A percentile compares a stretch with the other conserved stretches of the same genome.
These are phyloP conservation scores for Sericinus montela DNA, from an alignment of 2,888 invertebrate genomes.

Conservation along the genomic window DNA sequence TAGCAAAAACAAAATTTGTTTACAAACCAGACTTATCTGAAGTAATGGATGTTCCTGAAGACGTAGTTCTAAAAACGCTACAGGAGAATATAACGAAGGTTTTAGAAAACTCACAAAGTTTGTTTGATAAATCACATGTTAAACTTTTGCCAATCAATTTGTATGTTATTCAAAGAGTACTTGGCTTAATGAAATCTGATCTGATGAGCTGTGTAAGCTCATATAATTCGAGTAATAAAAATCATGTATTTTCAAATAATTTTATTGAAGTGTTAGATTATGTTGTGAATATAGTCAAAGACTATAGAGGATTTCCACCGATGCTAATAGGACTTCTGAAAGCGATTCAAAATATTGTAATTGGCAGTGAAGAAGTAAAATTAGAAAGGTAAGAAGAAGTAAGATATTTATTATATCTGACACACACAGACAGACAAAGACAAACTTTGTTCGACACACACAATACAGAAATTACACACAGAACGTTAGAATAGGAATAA, in stretches of 20 bases:
- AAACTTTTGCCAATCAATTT: slow-evolving; percentile 79
- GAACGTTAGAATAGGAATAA: no score
- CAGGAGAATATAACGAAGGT: slow-evolving; percentile 37
- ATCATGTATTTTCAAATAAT: slow-evolving; percentile 12
- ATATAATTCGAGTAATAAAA: slow-evolving; percentile 17
- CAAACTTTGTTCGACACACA: no score
- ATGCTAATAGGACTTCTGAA: slow-evolving; percentile 48
- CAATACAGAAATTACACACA: no score
- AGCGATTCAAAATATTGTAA: slow-evolving; percentile 36
- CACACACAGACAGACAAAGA: no score
- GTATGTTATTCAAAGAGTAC: slow-evolving; percentile 64
- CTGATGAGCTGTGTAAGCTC: slow-evolving; percentile 23
- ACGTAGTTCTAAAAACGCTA: slow-evolving; percentile 30
- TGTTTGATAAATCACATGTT: slow-evolving; percentile 30
- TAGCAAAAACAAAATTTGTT: slow-evolving; percentile 35
- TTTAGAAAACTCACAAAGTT: slow-evolving; percentile 23
- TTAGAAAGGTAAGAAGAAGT: slow-evolving; percentile 37
- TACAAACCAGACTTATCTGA: slow-evolving; percentile 33
- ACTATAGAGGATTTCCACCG: slow-evolving; percentile 46
- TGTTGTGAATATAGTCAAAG: slow-evolving; percentile 27
- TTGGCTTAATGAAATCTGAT: slow-evolving; percentile 40
- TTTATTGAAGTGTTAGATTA: slow-evolving; percentile 22
- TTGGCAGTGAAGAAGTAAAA: slow-evolving; percentile 26
- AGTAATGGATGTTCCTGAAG: slow-evolving; percentile 50
- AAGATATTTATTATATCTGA: no score